Conservation (phyloP, 2,888 invertebrate species). For the Leucoptera coffeella region DNA sequence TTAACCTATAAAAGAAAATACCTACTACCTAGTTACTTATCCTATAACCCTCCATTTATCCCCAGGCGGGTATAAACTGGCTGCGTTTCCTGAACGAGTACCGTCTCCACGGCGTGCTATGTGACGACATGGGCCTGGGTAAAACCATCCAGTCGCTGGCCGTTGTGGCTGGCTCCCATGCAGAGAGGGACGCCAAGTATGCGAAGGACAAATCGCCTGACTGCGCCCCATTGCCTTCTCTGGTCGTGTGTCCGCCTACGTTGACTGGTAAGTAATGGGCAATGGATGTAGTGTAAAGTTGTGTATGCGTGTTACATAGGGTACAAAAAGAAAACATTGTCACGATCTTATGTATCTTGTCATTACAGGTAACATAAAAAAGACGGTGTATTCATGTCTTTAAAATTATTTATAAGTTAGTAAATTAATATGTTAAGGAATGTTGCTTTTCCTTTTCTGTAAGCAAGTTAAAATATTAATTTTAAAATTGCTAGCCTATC, state of each 20-base stretch:
- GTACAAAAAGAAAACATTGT: too few species aligned
- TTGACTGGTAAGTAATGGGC: constrained; percentile 54
- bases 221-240: constrained; percentile 65
- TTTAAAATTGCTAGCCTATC: too few species aligned
- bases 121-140: constrained; percentile 99
- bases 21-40: too few species aligned
- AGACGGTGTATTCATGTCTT: too few species aligned
- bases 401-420: too few species aligned
- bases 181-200: constrained; percentile 50
- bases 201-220: constrained; percentile 47
- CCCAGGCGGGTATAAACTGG: constrained; percentile 90
- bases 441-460: not conserved
- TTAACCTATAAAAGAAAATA: too few species aligned
- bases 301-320: not conserved
- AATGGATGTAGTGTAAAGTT: constrained; percentile 11
- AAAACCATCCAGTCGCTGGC: constrained; percentile 96
- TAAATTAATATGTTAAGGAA: too few species aligned
- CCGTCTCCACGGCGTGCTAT: constrained; percentile 92
- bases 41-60: too few species aligned
- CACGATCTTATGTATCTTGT: too few species aligned
- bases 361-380: too few species aligned
- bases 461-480: too few species aligned
- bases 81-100: constrained; percentile 90
- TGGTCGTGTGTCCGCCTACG: constrained; percentile 96
- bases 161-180: constrained; percentile 84